phyloP scores from a whole-genome alignment of 1,140 invertebrate species.

The Brachionus rubens region DNA sequence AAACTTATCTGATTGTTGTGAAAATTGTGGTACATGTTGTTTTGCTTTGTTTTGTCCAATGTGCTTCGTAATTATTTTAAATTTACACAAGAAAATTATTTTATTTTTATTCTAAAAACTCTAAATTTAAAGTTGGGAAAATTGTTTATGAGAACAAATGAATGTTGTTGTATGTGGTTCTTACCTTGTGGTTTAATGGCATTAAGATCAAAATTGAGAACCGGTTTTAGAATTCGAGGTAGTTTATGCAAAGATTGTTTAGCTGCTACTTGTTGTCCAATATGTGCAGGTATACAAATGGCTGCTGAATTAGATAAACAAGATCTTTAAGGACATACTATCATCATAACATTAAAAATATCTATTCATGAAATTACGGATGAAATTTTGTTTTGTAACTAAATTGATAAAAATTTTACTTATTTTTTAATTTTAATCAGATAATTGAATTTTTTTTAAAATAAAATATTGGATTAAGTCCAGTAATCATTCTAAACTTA shows the following conservation, averaged over 20 bases:
- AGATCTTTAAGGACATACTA: background rate
- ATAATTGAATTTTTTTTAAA: too few relatives aligned
- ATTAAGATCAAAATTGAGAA: slow-evolving; percentile 33
- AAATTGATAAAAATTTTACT: background rate
- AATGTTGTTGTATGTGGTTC: slow-evolving; percentile 45
- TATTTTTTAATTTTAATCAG: too few relatives aligned
- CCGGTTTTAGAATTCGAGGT: slow-evolving; percentile 32
- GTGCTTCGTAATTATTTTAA: slow-evolving; percentile 41
- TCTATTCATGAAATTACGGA: background rate
- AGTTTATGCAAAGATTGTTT: slow-evolving; percentile 29
- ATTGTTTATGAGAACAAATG: slow-evolving; percentile 42
- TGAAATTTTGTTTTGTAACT: slow-evolving; percentile 2
- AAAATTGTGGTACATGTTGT: slow-evolving; percentile 3
- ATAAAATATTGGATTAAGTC: too few relatives aligned
- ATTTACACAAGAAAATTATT: background rate
- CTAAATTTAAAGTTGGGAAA: background rate
- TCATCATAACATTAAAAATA: background rate
- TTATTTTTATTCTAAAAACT: background rate
- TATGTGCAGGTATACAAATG: slow-evolving; percentile 36
- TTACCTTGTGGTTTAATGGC: slow-evolving; percentile 35
- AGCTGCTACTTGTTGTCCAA: slow-evolving; percentile 33
- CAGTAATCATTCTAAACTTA: too few relatives aligned
- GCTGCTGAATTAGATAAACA: slow-evolving; percentile 32
- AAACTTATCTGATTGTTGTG: slow-evolving; percentile 37
- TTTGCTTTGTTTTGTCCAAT: slow-evolving; percentile 21